Base-by-base conservation (phyloP, 1,140 invertebrate genomes). In the Drosophila truncata region DNA sequence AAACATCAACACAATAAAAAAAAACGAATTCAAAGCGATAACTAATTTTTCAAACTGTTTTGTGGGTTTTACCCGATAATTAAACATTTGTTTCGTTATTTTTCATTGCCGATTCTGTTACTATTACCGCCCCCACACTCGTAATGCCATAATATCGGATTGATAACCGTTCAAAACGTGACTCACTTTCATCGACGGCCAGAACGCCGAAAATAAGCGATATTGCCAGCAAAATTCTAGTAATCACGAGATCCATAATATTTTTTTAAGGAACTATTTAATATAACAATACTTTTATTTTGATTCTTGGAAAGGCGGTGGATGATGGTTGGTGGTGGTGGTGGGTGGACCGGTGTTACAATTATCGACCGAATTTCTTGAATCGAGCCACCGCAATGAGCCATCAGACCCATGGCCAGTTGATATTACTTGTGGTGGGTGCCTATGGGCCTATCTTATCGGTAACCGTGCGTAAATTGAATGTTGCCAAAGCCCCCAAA, bases 381-480 rank as follows among this genome's bases (percentile, higher is more conserved):
- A 76, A 76, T 50, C 41, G 46, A 75, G 59, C 27, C 20, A 75
- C 70, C 41, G 50, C 70, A 63, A 64, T 75, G 71, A 74, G 72
- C 70, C 59, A 81, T 72, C 67, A 37, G 46, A 35, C 54, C 44
- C 57, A 64, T 64, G 64, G 60, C 64, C 54, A 58, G 65, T 71
- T 71, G 71, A 73, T 74, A 72, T 71, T 72, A 49, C 31, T 69
- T 62, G 46, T 47, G 74, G 52, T 16, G 55, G 25, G 8, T 47
- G 46, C 14, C 47, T 27, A 27, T 41, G 13, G 41, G 33, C 11
- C 78, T 83, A 83, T 83, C 80, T 83, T 83, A 83, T 83, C 80
- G 44, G 16, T n/a, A 70, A 75, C 46, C 59, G 80, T 67, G 80
- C 74, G 75, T 78, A 83, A 83, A 83, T 83, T 83, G 80, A 83